Evolutionary conservation across 1,140 invertebrate species (phyloP), one percentile per base, ranked within the genome.

Genomic region (Drosophila kohkoa): DNA sequence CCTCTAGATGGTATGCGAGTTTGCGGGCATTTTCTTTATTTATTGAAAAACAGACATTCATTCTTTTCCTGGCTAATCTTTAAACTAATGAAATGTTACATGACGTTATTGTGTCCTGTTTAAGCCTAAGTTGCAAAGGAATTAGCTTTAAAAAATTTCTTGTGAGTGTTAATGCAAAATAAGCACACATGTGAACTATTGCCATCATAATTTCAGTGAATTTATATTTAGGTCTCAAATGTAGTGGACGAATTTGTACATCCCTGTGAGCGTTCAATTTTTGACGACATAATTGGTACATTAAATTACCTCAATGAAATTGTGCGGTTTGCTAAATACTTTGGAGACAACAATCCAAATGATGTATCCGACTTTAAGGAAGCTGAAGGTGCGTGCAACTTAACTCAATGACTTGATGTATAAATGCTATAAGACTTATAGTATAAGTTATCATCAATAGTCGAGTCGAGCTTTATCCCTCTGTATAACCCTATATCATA

Each of bases 241-340:
- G 74, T 54, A 1, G 65, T 87, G 1, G 71, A 80, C 1, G 30
- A 73, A 11, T 92, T 91, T 59, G 43, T 91, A 13, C 91, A 92
- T 87, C 92, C 90, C 55, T 83, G 89, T 38, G 92, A 92, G 67
- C 66, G 59, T n/a, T 55, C 79, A 7, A 79, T 91, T 13, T 78
- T 91, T 20, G 32, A 62, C n/a, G 80, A 87, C 5, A 92, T 92
- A 68, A 8, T 92, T 6, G 54, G 59, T 5, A 91, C 83, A 0
- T 72, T 92, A 2, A 81, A 81, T 28, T 49, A 68, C 30, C 46
- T 82, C 1, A 66, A 82, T 30, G 91, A 91, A 28, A 77, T 92
- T 25, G 66, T 74, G 5, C 49, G 62, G 25, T 92, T 92, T 71
- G 74, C 73, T 0, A 60, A 80, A 64, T 57, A 65, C 1, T 80